A percentile compares a stretch with the other conserved stretches of the same genome.
These are phyloP conservation scores for Prunella himalayana DNA, from an alignment of 2,113 vertebrate genomes.

Conservation along the genomic window DNA sequence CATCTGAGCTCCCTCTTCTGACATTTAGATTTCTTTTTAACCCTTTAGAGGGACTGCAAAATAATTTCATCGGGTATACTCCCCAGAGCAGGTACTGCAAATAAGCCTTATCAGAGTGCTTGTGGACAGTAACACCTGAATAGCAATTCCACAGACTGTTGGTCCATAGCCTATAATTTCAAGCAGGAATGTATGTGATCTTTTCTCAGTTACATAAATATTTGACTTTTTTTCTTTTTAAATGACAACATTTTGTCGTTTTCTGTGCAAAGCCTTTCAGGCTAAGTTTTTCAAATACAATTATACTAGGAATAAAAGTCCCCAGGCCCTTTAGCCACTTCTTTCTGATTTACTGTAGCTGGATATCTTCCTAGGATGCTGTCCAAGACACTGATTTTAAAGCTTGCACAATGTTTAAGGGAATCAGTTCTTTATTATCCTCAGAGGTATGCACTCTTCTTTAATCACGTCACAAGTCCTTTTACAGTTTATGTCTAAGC, in stretches of 20 bases:
- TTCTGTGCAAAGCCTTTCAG: neutral
- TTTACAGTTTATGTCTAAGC: neutral
- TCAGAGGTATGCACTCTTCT: neutral
- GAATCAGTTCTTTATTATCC: conserved; percentile 13
- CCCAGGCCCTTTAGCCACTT: neutral
- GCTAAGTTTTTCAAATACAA: neutral
- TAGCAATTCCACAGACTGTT: neutral
- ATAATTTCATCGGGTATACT: neutral
- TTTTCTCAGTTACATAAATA: neutral
- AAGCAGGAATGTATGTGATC: neutral
- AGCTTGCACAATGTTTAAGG: neutral
- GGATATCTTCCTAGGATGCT: neutral
- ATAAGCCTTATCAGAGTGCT: neutral
- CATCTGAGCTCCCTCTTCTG: conserved; percentile 56
- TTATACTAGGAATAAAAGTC: neutral
- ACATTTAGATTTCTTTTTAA: conserved; percentile 31
- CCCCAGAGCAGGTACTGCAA: neutral
- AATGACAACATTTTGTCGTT: neutral
- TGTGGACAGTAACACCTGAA: neutral
- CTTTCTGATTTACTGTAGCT: neutral
- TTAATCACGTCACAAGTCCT: conserved; percentile 3
- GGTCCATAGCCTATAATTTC: neutral
- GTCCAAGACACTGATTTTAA: conserved; percentile 1
- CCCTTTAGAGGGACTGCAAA: conserved; percentile 1
- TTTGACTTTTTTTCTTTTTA: neutral